phyloP scores from a whole-genome alignment of 2,797 vertebrate genomes.

The Falco biarmicus region DNA sequence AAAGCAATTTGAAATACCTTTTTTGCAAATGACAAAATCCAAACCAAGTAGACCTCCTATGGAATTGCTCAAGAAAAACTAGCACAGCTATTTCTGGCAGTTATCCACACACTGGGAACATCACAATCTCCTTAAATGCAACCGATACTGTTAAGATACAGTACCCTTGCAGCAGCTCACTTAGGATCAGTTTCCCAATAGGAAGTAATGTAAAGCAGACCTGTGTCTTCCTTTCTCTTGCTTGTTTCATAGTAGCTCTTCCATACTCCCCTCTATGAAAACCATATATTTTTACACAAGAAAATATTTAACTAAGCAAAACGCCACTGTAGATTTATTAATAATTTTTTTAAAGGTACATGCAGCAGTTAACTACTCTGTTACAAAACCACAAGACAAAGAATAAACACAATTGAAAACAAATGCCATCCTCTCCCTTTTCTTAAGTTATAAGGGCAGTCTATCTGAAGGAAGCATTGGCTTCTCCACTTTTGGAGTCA shows the following conservation, averaged over 20 bases:
- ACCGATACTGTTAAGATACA: background rate
- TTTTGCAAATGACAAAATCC: slow-evolving; percentile 55
- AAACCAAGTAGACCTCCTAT: background rate
- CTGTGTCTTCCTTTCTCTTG: background rate
- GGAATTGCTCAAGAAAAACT: slow-evolving; percentile 9
- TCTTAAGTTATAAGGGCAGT: background rate
- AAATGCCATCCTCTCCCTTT: background rate
- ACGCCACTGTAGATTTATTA: background rate
- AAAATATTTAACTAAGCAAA: background rate
- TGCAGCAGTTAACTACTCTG: background rate
- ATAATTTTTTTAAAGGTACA: background rate
- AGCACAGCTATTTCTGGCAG: background rate
- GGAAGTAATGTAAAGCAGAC: background rate
- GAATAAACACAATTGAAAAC: background rate
- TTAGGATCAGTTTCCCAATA: background rate
- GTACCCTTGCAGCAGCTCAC: background rate
- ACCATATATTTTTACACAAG: background rate
- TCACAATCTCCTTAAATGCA: background rate
- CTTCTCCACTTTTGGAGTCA: background rate
- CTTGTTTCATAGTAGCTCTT: background rate
- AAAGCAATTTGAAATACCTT: slow-evolving; percentile 56
- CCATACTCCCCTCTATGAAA: background rate
- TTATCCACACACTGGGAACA: background rate
- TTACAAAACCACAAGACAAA: background rate
- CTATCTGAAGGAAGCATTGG: background rate